Percentiles rank a stretch among this genome's conserved stretches.
phyloP scores from a whole-genome alignment of 2,797 vertebrate genomes.

The Onychomys leucogaster region DNA sequence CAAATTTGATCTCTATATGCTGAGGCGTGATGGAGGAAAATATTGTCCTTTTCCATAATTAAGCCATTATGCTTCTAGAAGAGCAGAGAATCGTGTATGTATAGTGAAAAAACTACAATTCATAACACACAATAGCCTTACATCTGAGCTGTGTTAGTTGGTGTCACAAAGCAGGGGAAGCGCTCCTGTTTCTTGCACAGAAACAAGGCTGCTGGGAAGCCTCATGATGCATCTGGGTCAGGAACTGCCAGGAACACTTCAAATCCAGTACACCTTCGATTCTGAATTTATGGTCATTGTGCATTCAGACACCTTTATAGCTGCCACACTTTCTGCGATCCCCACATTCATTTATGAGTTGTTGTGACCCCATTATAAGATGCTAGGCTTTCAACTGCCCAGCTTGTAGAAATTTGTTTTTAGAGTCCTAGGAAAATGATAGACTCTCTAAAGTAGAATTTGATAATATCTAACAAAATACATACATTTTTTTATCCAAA shows the following conservation, averaged over 20 bases:
- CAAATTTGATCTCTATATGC: neutral
- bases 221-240: neutral
- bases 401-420: neutral
- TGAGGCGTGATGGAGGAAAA: neutral
- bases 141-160: neutral
- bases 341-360: neutral
- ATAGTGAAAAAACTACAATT: neutral
- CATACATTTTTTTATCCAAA: neutral
- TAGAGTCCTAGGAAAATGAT: neutral
- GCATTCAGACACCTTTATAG: neutral
- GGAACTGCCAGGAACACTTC: neutral
- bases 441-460: neutral
- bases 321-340: neutral
- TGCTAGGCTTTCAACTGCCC: neutral
- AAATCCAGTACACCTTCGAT: neutral
- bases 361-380: neutral
- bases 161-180: neutral
- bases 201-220: neutral
- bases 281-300: neutral
- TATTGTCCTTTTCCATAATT: neutral
- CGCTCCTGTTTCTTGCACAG: neutral
- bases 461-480: neutral
- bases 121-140: neutral
- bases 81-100: neutral
- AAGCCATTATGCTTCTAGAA: neutral